A percentile compares a stretch with the other conserved stretches of the same genome.
These are phyloP conservation scores for Haemorhous mexicanus DNA, from an alignment of 2,113 vertebrate species.

Conservation along the genomic window DNA sequence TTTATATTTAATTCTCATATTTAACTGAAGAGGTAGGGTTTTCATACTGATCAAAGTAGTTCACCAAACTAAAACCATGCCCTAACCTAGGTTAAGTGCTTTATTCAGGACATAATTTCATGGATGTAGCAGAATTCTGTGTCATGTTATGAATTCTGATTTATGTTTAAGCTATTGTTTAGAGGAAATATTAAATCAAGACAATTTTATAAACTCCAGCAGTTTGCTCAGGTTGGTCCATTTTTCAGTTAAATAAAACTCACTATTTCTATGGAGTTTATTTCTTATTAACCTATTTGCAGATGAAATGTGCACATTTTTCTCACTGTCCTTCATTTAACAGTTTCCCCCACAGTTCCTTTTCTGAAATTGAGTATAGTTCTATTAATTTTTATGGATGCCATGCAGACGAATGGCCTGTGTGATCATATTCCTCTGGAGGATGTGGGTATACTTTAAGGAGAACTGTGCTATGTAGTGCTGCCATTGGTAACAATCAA, in stretches of 20 bases:
- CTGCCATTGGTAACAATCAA: background rate
- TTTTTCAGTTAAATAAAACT: background rate
- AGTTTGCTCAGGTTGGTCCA: background rate
- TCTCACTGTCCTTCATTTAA: background rate
- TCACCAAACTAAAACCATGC: background rate
- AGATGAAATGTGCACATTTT: background rate
- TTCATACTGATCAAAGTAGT: background rate
- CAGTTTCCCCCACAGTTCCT: fast-evolving
- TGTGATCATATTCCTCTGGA: background rate
- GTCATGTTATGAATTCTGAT: background rate
- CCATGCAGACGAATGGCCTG: background rate
- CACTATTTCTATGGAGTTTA: background rate
- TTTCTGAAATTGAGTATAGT: background rate
- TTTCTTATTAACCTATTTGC: background rate
- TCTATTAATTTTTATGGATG: background rate
- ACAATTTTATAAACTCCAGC: background rate
- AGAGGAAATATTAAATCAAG: background rate
- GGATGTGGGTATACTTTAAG: background rate
- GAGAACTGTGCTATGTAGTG: background rate
- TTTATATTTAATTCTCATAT: background rate
- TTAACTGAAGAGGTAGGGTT: background rate
- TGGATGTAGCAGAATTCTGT: background rate
- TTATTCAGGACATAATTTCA: background rate
- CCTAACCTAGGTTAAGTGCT: background rate
- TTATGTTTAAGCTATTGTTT: background rate